These are phyloP conservation scores for Drosophila equinoxialis DNA, from an alignment of 1,140 invertebrate genomes.

Conservation along the genomic window DNA sequence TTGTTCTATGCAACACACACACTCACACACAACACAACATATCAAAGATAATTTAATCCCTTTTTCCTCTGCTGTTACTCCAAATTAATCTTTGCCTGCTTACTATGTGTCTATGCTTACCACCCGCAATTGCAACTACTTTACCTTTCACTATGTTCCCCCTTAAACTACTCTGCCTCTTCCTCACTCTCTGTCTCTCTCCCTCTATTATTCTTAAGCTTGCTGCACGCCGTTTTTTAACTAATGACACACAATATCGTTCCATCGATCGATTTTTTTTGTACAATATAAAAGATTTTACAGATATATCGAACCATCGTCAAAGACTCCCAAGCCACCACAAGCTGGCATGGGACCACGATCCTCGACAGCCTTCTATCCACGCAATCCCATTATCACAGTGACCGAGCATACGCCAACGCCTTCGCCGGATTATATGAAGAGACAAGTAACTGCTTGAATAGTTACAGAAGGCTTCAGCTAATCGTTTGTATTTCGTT, in stretches of 20 bases:
- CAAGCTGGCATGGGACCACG: conserved; percentile 61
- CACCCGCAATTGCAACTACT: not conserved
- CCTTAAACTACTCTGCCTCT: conserved; percentile 7
- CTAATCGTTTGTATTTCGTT: not conserved
- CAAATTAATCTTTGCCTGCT: conserved; percentile 23
- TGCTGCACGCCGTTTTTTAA: conserved; percentile 61
- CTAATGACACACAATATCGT: conserved; percentile 62
- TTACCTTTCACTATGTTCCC: too few relatives aligned
- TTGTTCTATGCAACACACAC: conserved; percentile 39
- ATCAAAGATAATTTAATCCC: conserved; percentile 8
- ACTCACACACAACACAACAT: not conserved
- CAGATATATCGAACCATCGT: conserved; percentile 81
- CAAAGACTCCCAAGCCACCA: conserved; percentile 66
- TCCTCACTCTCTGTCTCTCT: not conserved
- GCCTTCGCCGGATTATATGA: conserved; percentile 92
- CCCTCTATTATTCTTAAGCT: conserved; percentile 21
- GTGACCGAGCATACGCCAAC: conserved; percentile 97
- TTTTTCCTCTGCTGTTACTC: not conserved
- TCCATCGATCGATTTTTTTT: conserved; percentile 51
- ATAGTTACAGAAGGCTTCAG: not conserved
- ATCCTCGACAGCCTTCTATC: conserved; percentile 79
- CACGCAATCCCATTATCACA: conserved; percentile 96
- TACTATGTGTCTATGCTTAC: conserved; percentile 36
- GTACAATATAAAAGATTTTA: conserved; percentile 81
- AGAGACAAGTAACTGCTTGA: conserved; percentile 86